phyloP scores from a whole-genome alignment of 1,140 invertebrate genomes.

The Harlomillsia oculata region DNA sequence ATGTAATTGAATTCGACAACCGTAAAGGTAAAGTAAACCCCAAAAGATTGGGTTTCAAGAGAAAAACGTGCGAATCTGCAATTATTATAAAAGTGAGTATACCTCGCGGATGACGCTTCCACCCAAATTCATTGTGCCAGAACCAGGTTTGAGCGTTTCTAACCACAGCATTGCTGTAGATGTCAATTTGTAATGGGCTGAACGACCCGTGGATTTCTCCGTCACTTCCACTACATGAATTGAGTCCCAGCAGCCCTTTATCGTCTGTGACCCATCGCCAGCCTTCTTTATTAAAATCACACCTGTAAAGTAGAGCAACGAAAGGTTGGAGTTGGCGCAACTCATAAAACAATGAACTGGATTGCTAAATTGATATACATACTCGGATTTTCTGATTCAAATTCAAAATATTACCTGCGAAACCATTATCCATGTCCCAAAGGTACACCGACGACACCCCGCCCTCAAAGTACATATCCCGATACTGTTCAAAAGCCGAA shows the following conservation, averaged over 20 bases:
- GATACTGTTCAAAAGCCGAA: conserved; percentile 94
- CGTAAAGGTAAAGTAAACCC: not conserved
- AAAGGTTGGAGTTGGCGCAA: not conserved
- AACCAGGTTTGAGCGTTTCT: conserved; percentile 91
- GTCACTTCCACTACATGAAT: conserved; percentile 99
- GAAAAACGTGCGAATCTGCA: no score
- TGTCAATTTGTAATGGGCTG: conserved; percentile 96
- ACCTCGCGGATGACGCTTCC: conserved; percentile 95
- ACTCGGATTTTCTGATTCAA: not conserved
- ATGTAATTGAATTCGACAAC: not conserved
- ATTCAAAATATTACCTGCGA: conserved; percentile 57
- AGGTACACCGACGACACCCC: conserved; percentile 98
- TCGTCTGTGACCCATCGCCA: conserved; percentile 92
- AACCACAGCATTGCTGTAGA: conserved; percentile 99
- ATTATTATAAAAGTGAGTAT: conserved; percentile 15
- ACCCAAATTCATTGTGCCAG: conserved; percentile 96
- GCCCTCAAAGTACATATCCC: conserved; percentile 99
- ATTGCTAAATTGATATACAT: not conserved
- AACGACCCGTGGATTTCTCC: conserved; percentile 84
- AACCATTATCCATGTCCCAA: conserved; percentile 98
- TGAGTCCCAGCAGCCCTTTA: conserved; percentile 98
- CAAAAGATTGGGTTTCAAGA: not conserved
- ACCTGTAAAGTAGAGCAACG: conserved; percentile 46
- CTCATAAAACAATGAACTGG: not conserved
- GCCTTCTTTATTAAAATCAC: conserved; percentile 99